Percentiles rank a stretch among this genome's conserved stretches.
Evolutionary conservation across 1,140 invertebrate species (phyloP).

Genomic region (Scaptomyza montana): DNA sequence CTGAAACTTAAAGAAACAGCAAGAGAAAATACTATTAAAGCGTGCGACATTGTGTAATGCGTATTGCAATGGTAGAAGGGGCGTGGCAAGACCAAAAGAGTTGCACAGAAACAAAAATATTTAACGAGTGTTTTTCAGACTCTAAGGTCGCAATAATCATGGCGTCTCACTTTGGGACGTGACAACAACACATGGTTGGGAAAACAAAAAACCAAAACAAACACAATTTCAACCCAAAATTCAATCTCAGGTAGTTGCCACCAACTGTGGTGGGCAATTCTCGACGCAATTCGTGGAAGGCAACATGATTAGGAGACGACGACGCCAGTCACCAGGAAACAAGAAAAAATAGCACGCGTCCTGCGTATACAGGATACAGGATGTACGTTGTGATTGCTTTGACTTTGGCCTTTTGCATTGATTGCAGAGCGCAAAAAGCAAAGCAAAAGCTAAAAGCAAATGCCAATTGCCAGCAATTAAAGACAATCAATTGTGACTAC

Average conservation of each 20-base stretch:
- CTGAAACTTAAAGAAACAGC: constrained; percentile 1
- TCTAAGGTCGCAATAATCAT: not conserved
- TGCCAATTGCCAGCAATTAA: constrained; percentile 41
- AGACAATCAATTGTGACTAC: constrained; percentile 35
- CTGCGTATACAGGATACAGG: constrained; percentile 8
- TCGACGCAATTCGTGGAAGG: constrained; percentile 33
- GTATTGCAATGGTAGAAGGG: constrained; percentile 24
- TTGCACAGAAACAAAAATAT: constrained; percentile 19
- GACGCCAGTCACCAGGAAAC: constrained; percentile 38
- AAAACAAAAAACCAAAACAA: not conserved
- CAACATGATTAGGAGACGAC: constrained; percentile 25
- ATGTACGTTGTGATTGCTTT: constrained; percentile 2
- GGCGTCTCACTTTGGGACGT: constrained; percentile 24
- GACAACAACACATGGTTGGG: constrained; percentile 39
- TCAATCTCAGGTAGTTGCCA: constrained; percentile 28
- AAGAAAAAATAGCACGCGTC: constrained; percentile 1
- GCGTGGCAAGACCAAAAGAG: constrained; percentile 25
- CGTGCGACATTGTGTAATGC: constrained; percentile 47
- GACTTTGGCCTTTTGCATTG: not conserved
- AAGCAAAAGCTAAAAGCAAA: constrained; percentile 5
- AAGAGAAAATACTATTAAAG: constrained; percentile 14
- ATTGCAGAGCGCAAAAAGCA: constrained; percentile 14
- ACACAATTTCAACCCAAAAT: constrained; percentile 1
- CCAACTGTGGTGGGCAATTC: not conserved
- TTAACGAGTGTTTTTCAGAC: constrained; percentile 17